Conservation (phyloP, 1,140 invertebrate genomes). For the Araneus ventricosus region DNA sequence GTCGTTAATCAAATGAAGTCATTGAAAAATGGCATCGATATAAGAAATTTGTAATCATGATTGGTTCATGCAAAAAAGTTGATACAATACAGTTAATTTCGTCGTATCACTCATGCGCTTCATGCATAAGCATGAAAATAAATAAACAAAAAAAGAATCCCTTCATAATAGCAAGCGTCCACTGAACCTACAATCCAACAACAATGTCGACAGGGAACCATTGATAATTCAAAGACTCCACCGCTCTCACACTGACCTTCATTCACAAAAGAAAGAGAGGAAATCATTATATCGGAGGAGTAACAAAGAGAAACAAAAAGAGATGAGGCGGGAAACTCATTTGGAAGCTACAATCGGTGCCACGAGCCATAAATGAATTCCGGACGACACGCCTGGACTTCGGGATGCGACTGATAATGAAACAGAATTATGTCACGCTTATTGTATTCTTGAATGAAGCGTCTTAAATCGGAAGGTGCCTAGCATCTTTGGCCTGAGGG, state of each 20-base stretch:
- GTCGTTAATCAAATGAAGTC: no score
- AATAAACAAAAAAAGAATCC: no score
- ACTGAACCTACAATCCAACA: background rate
- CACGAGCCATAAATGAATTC: background rate
- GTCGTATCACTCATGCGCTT: no score
- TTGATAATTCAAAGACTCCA: background rate
- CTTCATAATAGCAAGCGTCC: no score
- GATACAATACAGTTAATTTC: no score
- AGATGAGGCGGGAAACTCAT: conserved; percentile 7
- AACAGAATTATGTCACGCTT: background rate
- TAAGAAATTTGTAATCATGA: no score
- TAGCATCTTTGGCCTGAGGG: background rate
- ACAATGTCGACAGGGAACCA: background rate
- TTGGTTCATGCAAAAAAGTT: no score
- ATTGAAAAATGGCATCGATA: no score
- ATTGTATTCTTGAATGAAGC: conserved; percentile 8
- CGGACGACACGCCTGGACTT: background rate
- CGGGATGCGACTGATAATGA: background rate
- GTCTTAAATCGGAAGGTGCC: background rate
- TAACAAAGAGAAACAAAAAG: background rate
- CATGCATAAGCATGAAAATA: no score
- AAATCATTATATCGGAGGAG: background rate
- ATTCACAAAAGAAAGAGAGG: background rate
- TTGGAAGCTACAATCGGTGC: background rate
- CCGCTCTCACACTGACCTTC: background rate